Conservation (phyloP, 1,140 invertebrate species). For the Drosophila sulfurigaster region DNA sequence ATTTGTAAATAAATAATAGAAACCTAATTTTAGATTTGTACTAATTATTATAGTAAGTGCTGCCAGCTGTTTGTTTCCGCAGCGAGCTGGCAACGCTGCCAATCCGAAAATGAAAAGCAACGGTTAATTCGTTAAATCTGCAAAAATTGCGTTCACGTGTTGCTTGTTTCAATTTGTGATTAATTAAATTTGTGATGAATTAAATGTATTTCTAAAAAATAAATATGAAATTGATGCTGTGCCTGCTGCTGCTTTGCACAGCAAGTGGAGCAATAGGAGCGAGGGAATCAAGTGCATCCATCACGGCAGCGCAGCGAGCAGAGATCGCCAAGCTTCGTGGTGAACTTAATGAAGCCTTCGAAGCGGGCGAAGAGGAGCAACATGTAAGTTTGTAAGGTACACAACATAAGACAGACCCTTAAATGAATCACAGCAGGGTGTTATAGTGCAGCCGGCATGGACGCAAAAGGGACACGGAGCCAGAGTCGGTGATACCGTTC, state of each 20-base stretch:
- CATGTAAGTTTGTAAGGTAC: conserved; percentile 13
- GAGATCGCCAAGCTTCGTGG: conserved; percentile 67
- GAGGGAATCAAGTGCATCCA: background rate
- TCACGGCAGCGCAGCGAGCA: conserved; percentile 22
- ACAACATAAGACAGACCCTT: no score
- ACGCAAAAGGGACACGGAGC: conserved; percentile 20
- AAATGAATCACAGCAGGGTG: conserved; percentile 38
- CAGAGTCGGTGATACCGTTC: background rate
- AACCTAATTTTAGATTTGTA: background rate
- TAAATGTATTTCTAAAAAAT: conserved; percentile 9
- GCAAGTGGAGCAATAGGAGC: background rate
- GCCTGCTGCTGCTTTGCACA: conserved; percentile 8
- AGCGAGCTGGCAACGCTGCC: conserved; percentile 22
- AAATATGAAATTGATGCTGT: conserved; percentile 28
- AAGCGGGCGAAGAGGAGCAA: conserved; percentile 32
- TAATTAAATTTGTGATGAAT: conserved; percentile 12
- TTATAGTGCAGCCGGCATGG: conserved; percentile 72
- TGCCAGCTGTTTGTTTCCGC: background rate
- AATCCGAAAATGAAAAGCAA: conserved; percentile 14
- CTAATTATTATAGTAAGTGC: background rate
- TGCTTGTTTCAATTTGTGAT: conserved; percentile 20
- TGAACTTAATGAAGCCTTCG: conserved; percentile 61
- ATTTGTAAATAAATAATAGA: no score
- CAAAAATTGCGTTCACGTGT: conserved; percentile 41
- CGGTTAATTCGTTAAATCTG: conserved; percentile 48